phyloP scores from a whole-genome alignment of 23 tunicate species.

The Phallusia fumigata region DNA sequence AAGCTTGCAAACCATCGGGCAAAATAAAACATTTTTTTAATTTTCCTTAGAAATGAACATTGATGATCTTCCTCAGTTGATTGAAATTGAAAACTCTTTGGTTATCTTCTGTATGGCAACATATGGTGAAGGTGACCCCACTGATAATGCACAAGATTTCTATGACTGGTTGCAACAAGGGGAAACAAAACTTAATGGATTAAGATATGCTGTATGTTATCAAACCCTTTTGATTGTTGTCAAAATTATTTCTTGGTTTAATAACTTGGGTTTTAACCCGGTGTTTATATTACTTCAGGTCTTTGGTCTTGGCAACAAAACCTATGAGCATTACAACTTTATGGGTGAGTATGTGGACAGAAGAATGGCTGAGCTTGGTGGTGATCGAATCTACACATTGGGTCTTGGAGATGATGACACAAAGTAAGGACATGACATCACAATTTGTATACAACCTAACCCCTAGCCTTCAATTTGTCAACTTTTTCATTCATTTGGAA shows the following conservation, averaged over 20 bases:
- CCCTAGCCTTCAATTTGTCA: no score
- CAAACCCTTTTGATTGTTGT: neutral
- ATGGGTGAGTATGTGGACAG: slow-evolving; percentile 93
- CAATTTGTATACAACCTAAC: no score
- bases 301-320: slow-evolving; percentile 97
- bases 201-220: slow-evolving; percentile 70
- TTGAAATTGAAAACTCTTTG: slow-evolving; percentile 85
- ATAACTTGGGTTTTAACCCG: neutral
- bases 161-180: slow-evolving; percentile 92
- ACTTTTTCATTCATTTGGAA: neutral
- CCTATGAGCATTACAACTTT: slow-evolving; percentile 94
- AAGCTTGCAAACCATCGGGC: neutral
- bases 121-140: slow-evolving; percentile 99
- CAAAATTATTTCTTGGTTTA: neutral
- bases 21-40: neutral
- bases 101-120: slow-evolving; percentile 96
- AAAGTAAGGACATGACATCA: slow-evolving; percentile 41
- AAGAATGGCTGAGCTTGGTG: slow-evolving; percentile 92
- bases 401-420: slow-evolving; percentile 97
- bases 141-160: slow-evolving; percentile 94
- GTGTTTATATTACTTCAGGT: slow-evolving; percentile 53
- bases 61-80: slow-evolving; percentile 68
- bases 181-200: slow-evolving; percentile 62
- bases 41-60: slow-evolving; percentile 47
- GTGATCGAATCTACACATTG: slow-evolving; percentile 65